Evolutionary conservation across 2,888 invertebrate species (phyloP).

Genomic region (Ischnura elegans): DNA sequence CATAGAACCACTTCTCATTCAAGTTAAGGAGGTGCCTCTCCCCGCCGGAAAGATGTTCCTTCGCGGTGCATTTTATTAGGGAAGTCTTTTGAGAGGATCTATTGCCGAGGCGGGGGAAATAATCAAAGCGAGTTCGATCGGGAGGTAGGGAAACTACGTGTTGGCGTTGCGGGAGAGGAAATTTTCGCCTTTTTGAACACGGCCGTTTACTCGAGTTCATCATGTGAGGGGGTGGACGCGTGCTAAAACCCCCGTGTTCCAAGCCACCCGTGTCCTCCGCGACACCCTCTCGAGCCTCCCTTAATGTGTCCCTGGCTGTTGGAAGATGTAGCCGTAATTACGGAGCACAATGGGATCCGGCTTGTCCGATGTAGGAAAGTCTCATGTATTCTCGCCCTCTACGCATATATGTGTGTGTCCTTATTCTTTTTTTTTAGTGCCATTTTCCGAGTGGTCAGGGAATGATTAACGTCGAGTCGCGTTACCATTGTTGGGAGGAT

Average conservation of each 20-base stretch:
- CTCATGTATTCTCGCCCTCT: background rate
- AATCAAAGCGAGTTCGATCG: conserved; percentile 41
- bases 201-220: background rate
- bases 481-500: conserved; percentile 6
- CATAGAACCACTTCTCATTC: conserved; percentile 52
- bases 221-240: background rate
- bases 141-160: background rate
- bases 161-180: background rate
- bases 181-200: background rate
- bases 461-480: conserved; percentile 36
- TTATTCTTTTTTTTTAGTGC: background rate
- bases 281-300: background rate
- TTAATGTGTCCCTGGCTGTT: background rate
- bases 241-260: conserved; percentile 41
- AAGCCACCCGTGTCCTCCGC: conserved; percentile 23
- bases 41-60: background rate
- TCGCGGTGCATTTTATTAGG: conserved; percentile 35
- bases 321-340: conserved; percentile 53
- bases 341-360: conserved; percentile 40
- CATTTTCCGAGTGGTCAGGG: conserved; percentile 28
- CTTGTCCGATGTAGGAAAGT: background rate
- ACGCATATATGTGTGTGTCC: background rate
- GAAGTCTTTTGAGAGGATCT: background rate
- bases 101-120: background rate
- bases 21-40: background rate